Evolutionary conservation across 1,140 invertebrate genomes (phyloP).

Genomic region (Saxidomus purpurata): DNA sequence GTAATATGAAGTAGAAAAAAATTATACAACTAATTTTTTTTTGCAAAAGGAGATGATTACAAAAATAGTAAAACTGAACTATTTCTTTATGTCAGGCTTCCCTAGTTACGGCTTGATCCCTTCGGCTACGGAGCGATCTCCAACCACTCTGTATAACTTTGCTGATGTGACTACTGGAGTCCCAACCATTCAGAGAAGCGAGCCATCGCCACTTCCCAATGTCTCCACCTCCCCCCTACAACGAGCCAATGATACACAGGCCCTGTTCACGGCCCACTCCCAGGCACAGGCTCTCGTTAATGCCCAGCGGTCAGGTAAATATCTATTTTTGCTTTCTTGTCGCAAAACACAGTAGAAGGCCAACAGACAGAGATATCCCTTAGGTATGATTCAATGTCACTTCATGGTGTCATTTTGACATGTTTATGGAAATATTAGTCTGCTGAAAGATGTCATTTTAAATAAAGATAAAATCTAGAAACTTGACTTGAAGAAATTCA

Average conservation of each 20-base stretch:
- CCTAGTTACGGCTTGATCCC: constrained; percentile 73
- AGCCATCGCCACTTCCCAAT: constrained; percentile 71
- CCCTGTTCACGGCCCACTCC: constrained; percentile 88
- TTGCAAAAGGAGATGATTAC: neutral
- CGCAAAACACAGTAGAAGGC: no score
- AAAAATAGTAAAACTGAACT: neutral
- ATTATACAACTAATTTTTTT: no score
- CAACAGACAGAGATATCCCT: no score
- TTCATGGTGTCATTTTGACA: no score
- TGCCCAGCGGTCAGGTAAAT: constrained; percentile 63
- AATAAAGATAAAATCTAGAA: no score
- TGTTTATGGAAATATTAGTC: no score
- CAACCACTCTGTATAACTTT: constrained; percentile 70
- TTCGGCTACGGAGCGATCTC: constrained; percentile 66
- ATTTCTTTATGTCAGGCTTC: constrained; percentile 68
- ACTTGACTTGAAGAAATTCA: no score
- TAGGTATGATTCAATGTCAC: no score
- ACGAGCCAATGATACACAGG: constrained; percentile 84
- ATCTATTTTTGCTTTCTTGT: neutral
- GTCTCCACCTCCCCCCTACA: constrained; percentile 71
- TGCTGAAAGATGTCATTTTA: no score
- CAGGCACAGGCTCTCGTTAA: constrained; percentile 60
- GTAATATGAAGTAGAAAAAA: no score
- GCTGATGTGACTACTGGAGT: constrained; percentile 62
- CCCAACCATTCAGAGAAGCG: constrained; percentile 65